Evolutionary conservation across 1,140 invertebrate species (phyloP), one percentile per base, ranked within the genome.

Genomic region (Hestina assimilis): DNA sequence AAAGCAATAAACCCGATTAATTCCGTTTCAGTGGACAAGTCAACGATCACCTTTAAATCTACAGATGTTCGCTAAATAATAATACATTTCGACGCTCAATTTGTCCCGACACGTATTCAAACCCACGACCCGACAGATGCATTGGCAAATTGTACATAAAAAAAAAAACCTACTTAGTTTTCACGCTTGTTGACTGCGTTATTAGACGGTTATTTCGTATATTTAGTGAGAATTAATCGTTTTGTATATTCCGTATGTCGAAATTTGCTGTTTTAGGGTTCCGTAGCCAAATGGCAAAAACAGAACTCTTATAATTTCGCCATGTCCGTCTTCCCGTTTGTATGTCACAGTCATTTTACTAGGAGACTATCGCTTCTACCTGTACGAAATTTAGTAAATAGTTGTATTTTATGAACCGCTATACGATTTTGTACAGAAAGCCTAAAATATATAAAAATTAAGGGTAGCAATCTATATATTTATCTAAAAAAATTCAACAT

Each of bases 81-180:
- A 35, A 14, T 28, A 19, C 29, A 24, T 23, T 35, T 33, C 43
- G 38, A 26, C 41, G 31, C 56, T 41, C 48, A 46, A 59, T 59
- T 52, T 59, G 48, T 40, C 48, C 5, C 46, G 21, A 33, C 19
- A 40, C 38, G 42, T 35, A 26, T 46, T 47, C 42, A 19, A 41
- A 59, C 42, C 56, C 20, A 21, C 57, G 48, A 47, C 43, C 43
- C 53, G 53, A 19, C 57, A 59, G 57, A 52, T 59, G 57, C 7
- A 28, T 11, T 31, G 41, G 17, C 28, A 24, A 31, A 40, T 56
- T 47, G 33, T 21, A 7, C n/a, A n/a, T n/a, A n/a, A n/a, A n/a
- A n/a, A 14, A 43, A 47, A 45, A 24, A 57, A 26, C 46, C 42
- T 28, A 57, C 33, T 42, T 41, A 50, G 26, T 58, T 24, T 46